Base-by-base conservation (phyloP, 2,113 vertebrate genomes). In the Coreoperca whiteheadi region DNA sequence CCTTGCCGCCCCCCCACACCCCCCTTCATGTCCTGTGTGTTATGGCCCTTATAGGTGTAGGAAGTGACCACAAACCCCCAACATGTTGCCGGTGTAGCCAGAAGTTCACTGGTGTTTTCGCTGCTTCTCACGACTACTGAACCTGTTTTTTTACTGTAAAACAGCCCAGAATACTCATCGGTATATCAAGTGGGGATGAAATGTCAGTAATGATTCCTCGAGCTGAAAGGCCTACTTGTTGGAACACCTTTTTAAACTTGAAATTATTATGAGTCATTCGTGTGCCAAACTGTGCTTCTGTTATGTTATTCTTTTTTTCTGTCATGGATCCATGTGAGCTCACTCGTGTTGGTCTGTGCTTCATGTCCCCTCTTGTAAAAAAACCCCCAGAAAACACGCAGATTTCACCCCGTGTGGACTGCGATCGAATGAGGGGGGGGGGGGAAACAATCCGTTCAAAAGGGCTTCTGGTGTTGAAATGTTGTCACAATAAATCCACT, bases 401-500 rank as follows among this genome's bases (percentile, higher is more conserved):
- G 16, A 48, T 56, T 30, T 30, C 20, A 39, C 43, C 18, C 43
- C 54, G 41, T 54, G 56, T 67, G 41, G 84, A n/a, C 64, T 83
- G 74, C 57, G 46, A 79, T 23, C 2, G 14, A 79, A 34, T 34
- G 32, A 43, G 9, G 34, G 56, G 77, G 51, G 9, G 34, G 56
- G 77, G 0, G 30, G 34, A 63, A 75, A 41, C 1, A 41, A 71
- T 72, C 46, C 2, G 57, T 89, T 70, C 0, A 93, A n/a, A n/a
- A 92, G 84, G 88, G 87, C 84, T 85, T 87, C 63, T 75, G 8
- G 5, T 74, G 81, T 84, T 81, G 28, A 77, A 87, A 90, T 69
- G 50, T 90, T 66, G 39, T 88, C 59, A 10, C 57, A 92, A 88
- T 91, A 88, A 91, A 91, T 70, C 16, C 2, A 66, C 77, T 34